These are phyloP conservation scores for Mobula birostris DNA, from an alignment of 2,113 vertebrate genomes.

Conservation along the genomic window DNA sequence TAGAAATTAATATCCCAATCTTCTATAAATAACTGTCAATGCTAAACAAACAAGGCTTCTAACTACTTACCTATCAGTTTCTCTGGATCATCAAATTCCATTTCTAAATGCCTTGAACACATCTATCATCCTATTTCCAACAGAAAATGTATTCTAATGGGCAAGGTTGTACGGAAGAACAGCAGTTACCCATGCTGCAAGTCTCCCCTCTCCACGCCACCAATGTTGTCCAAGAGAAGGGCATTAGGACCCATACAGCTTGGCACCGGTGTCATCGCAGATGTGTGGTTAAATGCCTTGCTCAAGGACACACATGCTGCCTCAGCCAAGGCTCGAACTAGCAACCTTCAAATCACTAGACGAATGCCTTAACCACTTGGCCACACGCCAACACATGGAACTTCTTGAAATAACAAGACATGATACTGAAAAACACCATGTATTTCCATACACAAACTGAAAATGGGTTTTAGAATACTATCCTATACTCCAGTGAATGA, in stretches of 20 bases:
- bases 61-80: neutral
- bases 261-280: no score
- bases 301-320: no score
- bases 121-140: neutral
- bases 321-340: no score
- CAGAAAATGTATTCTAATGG: neutral
- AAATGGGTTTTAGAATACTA: neutral
- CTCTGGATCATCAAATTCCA: neutral
- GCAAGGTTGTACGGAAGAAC: no score
- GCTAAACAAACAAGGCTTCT: neutral
- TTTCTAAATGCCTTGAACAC: neutral
- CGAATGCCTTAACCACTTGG: no score
- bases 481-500: neutral
- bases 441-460: neutral
- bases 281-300: no score
- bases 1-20: neutral
- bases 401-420: neutral
- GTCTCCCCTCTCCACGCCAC: no score
- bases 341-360: no score
- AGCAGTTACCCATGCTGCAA: no score
- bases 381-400: no score
- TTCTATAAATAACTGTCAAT: neutral
- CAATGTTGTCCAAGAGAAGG: no score
- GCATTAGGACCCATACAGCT: no score
- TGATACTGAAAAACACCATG: neutral